Base-by-base conservation (phyloP, 2,888 invertebrate species). In the Ichneumon xanthorius region DNA sequence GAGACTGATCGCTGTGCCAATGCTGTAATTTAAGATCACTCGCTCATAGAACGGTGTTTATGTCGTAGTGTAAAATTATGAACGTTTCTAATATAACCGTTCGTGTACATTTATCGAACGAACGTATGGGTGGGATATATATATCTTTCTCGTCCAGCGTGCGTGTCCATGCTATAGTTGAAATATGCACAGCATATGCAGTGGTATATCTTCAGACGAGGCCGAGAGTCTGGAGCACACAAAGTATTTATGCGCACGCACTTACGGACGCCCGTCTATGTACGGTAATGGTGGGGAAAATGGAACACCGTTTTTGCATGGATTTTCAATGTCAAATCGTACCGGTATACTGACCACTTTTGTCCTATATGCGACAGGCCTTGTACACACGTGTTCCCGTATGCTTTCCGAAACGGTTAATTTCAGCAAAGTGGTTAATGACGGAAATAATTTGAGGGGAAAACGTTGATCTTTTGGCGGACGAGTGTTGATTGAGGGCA, bases 161-260 rank as follows among this genome's bases (percentile, higher is more conserved):
- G 58, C 26, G 26, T 58, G 11, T 26, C 5, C 58, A 58, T 14
- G 26, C 58, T 58, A 58, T 26, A 58, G 26, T 58, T 48, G 16
- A 26, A 58, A 26, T 58, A 14, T 26, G 11, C 58, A 4, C 58
- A 58, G 58, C 11, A 11, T 14, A 26, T 58, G 58, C 58, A 58
- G 26, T 58, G 5, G 14, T 58, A 58, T 58, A 26, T 58, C 58
- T 58, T 26, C 22, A 58, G 58, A 58, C 58, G 26, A 26, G 58
- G 58, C 26, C 58, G 58, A 58, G 58, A 58, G 58, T 22, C 58
- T 58, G 22, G 14, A 58, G 58, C 58, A 26, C 58, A 26, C 58
- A 58, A 26, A 58, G 58, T 58, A 58, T 58, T 58, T 58, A 58
- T 58, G 22, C 26, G 58, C 58, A 58, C 58, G 58, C 58, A 58